These are phyloP conservation scores for Eupsittula cactorum DNA, from an alignment of 2,113 vertebrate genomes.

Conservation along the genomic window DNA sequence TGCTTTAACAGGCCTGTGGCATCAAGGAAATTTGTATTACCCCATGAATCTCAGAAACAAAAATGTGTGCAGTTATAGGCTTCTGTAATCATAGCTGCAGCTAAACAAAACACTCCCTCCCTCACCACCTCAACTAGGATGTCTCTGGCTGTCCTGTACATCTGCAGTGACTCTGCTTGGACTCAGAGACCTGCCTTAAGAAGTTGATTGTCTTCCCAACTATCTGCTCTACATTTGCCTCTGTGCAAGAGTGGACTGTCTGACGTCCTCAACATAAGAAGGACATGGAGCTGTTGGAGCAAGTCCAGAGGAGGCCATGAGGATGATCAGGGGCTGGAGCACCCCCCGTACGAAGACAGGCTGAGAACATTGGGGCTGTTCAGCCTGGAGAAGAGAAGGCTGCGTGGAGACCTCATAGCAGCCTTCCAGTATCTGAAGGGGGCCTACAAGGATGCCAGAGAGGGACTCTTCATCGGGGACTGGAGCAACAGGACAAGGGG, in stretches of 20 bases:
- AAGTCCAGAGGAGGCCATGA: neutral
- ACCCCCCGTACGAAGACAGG: neutral
- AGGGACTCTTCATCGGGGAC: neutral
- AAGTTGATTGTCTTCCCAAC: neutral
- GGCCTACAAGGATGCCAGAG: neutral
- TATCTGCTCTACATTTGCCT: neutral
- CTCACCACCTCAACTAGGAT: neutral
- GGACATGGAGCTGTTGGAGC: neutral
- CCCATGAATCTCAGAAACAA: neutral
- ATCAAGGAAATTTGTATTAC: neutral
- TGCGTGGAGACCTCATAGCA: neutral
- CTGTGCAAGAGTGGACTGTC: neutral
- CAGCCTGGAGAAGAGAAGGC: neutral
- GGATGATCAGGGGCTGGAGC: neutral
- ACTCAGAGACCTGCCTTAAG: neutral
- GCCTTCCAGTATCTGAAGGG: neutral
- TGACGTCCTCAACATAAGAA: neutral
- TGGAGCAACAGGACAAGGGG: neutral
- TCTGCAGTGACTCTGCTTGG: neutral
- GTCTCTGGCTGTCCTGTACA: neutral
- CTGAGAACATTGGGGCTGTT: neutral
- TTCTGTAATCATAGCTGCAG: neutral
- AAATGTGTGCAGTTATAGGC: neutral
- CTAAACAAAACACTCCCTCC: constrained; percentile 52
- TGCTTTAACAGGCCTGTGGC: neutral